Conservation (phyloP, 2,113 vertebrate species). For the Thamnaconus septentrionalis region DNA sequence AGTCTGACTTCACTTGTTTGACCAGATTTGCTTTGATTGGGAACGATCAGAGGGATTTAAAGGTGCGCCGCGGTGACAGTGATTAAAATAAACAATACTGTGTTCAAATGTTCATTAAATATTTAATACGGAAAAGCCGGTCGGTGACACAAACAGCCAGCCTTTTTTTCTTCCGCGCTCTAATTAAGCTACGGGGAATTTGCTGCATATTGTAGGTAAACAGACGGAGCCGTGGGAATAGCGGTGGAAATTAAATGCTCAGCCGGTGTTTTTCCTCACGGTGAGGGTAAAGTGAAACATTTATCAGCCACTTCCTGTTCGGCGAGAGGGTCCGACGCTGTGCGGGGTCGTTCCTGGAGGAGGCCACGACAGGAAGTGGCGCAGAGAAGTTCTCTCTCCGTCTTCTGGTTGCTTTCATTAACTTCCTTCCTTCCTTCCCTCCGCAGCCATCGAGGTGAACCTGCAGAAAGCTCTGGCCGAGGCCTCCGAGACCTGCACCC, state of each 20-base stretch:
- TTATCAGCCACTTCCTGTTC: conserved; percentile 67
- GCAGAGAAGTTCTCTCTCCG: background rate
- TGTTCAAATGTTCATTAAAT: conserved; percentile 76
- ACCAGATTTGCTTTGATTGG: conserved; percentile 46
- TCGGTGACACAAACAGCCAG: conserved; percentile 67
- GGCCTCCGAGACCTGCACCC: conserved; percentile 94
- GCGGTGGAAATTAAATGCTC: conserved; percentile 74
- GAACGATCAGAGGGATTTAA: conserved; percentile 46
- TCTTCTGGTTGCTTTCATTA: background rate
- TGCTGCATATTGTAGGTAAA: conserved; percentile 79
- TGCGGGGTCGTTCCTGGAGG: no score
- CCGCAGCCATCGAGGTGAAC: conserved; percentile 89
- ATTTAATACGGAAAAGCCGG: conserved; percentile 73
- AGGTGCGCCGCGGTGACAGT: conserved; percentile 59
- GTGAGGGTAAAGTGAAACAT: conserved; percentile 76
- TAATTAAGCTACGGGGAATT: conserved; percentile 84
- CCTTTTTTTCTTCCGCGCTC: conserved; percentile 68
- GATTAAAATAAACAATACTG: conserved; percentile 75
- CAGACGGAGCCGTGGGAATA: conserved; percentile 75
- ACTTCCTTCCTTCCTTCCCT: conserved; percentile 5
- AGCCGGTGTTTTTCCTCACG: conserved; percentile 74
- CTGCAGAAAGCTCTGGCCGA: conserved; percentile 92
- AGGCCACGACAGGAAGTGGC: no score
- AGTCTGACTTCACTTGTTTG: conserved; percentile 27
- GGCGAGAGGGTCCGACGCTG: background rate